Evolutionary conservation across 2,797 vertebrate species (phyloP).

Genomic region (Notolepis coatsorum): DNA sequence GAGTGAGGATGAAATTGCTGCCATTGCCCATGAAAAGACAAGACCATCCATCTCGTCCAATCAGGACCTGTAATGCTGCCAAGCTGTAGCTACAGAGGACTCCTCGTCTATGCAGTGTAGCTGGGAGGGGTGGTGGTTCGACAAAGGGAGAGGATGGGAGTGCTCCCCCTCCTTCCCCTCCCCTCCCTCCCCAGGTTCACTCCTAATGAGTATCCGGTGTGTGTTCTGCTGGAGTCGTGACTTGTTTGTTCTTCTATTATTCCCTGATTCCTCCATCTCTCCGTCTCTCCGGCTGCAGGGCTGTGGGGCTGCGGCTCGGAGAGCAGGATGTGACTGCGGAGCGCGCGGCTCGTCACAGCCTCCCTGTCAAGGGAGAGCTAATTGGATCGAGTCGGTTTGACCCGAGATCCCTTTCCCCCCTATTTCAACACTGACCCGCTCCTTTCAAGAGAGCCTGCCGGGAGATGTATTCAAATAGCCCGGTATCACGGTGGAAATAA

Average conservation of each 20-base stretch:
- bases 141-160: not conserved
- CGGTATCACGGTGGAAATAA: conserved; percentile 37
- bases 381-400: conserved; percentile 78
- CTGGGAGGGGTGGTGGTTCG: not conserved
- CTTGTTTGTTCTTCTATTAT: conserved; percentile 79
- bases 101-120: not conserved
- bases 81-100: not conserved
- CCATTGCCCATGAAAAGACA: conserved; percentile 42
- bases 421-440: conserved; percentile 60
- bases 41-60: conserved; percentile 48
- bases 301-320: conserved; percentile 26
- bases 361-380: conserved; percentile 64
- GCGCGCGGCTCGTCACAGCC: conserved; percentile 46
- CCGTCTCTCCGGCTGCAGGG: conserved; percentile 20
- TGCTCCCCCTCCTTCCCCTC: conserved; percentile 15
- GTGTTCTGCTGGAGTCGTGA: conserved; percentile 77
- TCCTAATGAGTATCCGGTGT: conserved; percentile 78
- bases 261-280: conserved; percentile 46
- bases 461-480: conserved; percentile 61
- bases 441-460: conserved; percentile 18
- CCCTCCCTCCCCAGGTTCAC: conserved; percentile 40
- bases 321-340: conserved; percentile 41
- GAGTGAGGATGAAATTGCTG: conserved; percentile 46
- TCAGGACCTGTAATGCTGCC: conserved; percentile 6
- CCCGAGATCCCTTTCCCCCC: conserved; percentile 54